These are phyloP conservation scores for Promerops cafer DNA, from an alignment of 2,113 vertebrate genomes.

Conservation along the genomic window DNA sequence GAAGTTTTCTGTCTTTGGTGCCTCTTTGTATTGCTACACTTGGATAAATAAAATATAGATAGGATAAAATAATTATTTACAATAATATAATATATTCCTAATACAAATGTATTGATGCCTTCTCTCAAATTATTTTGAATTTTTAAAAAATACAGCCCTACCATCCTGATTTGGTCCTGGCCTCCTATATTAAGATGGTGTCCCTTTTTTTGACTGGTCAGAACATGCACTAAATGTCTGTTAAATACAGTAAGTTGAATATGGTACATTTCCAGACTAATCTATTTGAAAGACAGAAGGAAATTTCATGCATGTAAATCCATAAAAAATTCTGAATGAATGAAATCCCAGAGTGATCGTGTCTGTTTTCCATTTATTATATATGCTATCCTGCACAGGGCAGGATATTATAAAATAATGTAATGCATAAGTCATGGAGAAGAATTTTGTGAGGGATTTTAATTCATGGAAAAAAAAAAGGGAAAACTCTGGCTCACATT, in stretches of 20 bases:
- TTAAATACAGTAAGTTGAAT: neutral
- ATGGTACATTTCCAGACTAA: neutral
- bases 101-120: neutral
- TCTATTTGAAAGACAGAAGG: neutral
- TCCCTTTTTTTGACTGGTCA: neutral
- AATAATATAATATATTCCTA: neutral
- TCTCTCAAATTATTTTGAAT: neutral
- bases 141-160: neutral
- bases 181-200: neutral
- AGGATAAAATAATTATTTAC: neutral
- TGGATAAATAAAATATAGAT: neutral
- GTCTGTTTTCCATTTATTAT: constrained; percentile 6
- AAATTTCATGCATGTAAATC: neutral
- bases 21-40: neutral
- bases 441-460: neutral
- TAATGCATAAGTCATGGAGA: neutral
- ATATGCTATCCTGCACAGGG: neutral
- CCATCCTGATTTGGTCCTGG: neutral
- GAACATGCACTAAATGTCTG: neutral
- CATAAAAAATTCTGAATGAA: neutral
- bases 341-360: neutral
- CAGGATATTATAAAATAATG: neutral
- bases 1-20: neutral
- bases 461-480: neutral
- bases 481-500: neutral